A percentile compares a stretch with the other conserved stretches of the same genome.
Evolutionary conservation across 2,888 invertebrate species (phyloP).

Genomic region (Lycophotia porphyrea): DNA sequence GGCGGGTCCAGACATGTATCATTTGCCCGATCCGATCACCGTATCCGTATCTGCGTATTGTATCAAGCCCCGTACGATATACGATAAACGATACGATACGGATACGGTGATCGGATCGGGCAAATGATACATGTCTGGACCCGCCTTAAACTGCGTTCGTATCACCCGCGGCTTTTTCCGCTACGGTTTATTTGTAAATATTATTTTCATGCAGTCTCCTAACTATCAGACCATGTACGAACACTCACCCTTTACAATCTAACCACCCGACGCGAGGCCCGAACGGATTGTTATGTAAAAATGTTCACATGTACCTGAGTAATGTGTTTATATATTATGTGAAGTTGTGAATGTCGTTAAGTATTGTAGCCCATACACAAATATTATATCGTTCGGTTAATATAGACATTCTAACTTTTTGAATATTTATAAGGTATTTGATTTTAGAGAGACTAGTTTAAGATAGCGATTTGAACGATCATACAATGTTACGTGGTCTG

Average conservation of each 20-base stretch:
- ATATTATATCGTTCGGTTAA: constrained; percentile 64
- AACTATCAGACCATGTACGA: constrained; percentile 60
- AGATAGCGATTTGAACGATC: constrained; percentile 58
- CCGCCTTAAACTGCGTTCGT: constrained; percentile 80
- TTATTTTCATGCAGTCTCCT: constrained; percentile 71
- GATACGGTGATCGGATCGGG: no score
- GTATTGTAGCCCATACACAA: constrained; percentile 66
- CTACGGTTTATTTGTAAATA: constrained; percentile 83
- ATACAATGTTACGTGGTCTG: constrained; percentile 49
- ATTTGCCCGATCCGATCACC: no score
- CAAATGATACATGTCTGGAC: no score
- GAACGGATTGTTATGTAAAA: constrained; percentile 65
- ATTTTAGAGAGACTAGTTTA: constrained; percentile 62
- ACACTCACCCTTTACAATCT: constrained; percentile 57
- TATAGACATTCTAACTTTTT: constrained; percentile 68
- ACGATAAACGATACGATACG: no score
- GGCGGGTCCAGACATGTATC: no score
- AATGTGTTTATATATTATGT: constrained; percentile 69
- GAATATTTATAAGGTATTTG: constrained; percentile 68
- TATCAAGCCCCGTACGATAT: no score
- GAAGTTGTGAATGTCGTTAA: constrained; percentile 67
- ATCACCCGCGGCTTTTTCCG: constrained; percentile 81
- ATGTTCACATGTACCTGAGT: constrained; percentile 70
- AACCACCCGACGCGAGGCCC: constrained; percentile 48
- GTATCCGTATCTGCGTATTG: no score